Percentiles rank a stretch among this genome's conserved stretches.
Evolutionary conservation across 2,888 invertebrate genomes (phyloP).

Genomic region (Microdon myrmicae): DNA sequence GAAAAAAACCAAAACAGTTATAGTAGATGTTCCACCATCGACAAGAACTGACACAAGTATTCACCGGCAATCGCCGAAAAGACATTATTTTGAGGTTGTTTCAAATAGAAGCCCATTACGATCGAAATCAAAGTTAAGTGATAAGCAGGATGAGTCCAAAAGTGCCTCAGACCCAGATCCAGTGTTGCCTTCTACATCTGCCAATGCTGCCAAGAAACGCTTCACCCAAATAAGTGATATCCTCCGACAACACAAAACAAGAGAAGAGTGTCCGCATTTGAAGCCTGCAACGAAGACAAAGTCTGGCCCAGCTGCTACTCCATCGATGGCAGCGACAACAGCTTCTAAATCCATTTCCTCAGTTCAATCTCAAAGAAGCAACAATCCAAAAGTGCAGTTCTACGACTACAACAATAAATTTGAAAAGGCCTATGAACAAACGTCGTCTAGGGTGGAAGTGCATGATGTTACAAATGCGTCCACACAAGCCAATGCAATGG

Average conservation of each 20-base stretch:
- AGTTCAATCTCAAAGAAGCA: slow-evolving; percentile 4
- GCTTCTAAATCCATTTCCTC: slow-evolving; percentile 10
- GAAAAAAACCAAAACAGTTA: too few species aligned
- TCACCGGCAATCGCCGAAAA: neutral
- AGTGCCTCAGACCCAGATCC: neutral
- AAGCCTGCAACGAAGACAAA: neutral
- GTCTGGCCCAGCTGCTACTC: neutral
- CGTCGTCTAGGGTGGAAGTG: slow-evolving; percentile 61
- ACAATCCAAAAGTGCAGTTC: slow-evolving; percentile 61
- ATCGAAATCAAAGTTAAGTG: neutral
- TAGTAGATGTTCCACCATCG: too few species aligned
- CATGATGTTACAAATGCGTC: slow-evolving; percentile 53
- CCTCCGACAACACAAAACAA: slow-evolving; percentile 19
- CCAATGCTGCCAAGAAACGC: slow-evolving; percentile 6
- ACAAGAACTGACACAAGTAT: too few species aligned
- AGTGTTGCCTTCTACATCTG: neutral
- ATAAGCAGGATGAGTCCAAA: neutral
- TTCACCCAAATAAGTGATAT: slow-evolving; percentile 41
- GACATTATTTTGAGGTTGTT: neutral
- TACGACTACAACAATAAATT: slow-evolving; percentile 69
- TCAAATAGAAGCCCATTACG: too few species aligned
- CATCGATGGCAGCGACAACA: slow-evolving; percentile 3
- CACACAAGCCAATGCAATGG: slow-evolving; percentile 58
- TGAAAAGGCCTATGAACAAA: slow-evolving; percentile 61
- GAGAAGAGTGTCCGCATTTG: too few species aligned